phyloP scores from a whole-genome alignment of 2,797 vertebrate species.

The Synaphobranchus kaupii region DNA sequence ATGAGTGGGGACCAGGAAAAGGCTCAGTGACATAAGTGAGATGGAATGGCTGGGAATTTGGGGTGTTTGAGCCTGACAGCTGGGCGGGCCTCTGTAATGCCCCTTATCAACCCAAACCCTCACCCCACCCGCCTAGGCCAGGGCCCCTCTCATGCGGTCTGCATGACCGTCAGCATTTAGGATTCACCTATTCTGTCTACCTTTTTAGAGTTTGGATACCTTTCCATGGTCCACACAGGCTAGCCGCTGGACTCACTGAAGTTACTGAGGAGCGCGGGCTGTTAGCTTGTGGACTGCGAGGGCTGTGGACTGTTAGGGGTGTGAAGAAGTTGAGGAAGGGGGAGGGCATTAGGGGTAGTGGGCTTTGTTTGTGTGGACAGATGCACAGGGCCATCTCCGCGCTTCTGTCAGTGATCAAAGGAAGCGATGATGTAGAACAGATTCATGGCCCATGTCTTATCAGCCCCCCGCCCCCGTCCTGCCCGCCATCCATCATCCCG shows the following conservation, averaged over 20 bases:
- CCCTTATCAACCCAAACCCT: not conserved
- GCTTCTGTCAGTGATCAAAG: conserved; percentile 75
- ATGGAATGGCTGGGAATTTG: conserved; percentile 62
- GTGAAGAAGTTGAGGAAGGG: not conserved
- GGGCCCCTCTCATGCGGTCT: conserved; percentile 70
- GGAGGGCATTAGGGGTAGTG: conserved; percentile 21
- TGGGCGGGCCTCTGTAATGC: conserved; percentile 64
- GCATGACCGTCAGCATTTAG: conserved; percentile 72
- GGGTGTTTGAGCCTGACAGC: conserved; percentile 65
- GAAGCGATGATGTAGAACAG: conserved; percentile 74
- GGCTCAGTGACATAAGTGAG: conserved; percentile 65
- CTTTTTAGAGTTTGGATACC: conserved; percentile 61
- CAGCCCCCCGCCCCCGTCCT: conserved; percentile 61
- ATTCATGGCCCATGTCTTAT: conserved; percentile 76
- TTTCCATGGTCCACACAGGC: conserved; percentile 60
- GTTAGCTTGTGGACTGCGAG: conserved; percentile 14
- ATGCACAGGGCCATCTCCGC: conserved; percentile 71
- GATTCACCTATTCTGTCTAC: conserved; percentile 72
- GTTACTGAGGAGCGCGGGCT: conserved; percentile 24
- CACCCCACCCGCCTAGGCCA: conserved; percentile 53
- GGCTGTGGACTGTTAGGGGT: not conserved
- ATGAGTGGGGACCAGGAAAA: conserved; percentile 53
- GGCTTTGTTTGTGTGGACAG: conserved; percentile 68
- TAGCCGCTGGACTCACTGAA: not conserved
- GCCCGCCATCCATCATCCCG: conserved; percentile 72